Conservation (phyloP, 2,888 invertebrate species). For the Himalopsyche anomala region DNA sequence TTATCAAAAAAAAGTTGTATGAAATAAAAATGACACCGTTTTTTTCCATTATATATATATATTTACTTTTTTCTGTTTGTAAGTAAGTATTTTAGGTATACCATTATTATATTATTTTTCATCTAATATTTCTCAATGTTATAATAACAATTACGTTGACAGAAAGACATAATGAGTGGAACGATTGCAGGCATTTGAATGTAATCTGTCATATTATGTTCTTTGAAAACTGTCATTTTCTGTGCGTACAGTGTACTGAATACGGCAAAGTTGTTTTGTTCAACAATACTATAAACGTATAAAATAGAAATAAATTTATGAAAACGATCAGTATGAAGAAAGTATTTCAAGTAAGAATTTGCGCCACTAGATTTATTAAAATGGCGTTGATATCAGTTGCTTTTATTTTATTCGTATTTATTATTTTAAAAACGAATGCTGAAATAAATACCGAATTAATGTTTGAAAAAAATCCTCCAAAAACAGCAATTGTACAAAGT, state of each 20-base stretch:
- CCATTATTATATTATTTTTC: too few species aligned
- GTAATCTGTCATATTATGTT: too few species aligned
- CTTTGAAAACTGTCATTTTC: too few species aligned
- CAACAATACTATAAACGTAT: conserved; percentile 26
- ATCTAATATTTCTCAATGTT: too few species aligned
- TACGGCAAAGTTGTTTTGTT: neutral
- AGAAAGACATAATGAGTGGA: neutral
- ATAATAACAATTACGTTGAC: neutral
- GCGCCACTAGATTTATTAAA: neutral
- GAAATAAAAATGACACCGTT: too few species aligned
- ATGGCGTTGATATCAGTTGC: conserved; percentile 49
- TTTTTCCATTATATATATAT: too few species aligned
- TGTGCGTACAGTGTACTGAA: neutral
- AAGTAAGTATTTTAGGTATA: too few species aligned
- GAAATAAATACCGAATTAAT: neutral
- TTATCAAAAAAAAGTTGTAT: too few species aligned
- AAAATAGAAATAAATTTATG: conserved; percentile 1
- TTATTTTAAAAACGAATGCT: conserved; percentile 37
- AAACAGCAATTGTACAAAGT: neutral
- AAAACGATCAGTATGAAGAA: conserved; percentile 51
- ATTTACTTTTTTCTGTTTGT: too few species aligned
- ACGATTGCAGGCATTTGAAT: neutral
- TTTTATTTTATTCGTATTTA: conserved; percentile 42
- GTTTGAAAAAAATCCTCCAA: neutral
- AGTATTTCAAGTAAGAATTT: neutral